phyloP scores from a whole-genome alignment of 2,888 invertebrate species.

The Scaptomyza tumidula region DNA sequence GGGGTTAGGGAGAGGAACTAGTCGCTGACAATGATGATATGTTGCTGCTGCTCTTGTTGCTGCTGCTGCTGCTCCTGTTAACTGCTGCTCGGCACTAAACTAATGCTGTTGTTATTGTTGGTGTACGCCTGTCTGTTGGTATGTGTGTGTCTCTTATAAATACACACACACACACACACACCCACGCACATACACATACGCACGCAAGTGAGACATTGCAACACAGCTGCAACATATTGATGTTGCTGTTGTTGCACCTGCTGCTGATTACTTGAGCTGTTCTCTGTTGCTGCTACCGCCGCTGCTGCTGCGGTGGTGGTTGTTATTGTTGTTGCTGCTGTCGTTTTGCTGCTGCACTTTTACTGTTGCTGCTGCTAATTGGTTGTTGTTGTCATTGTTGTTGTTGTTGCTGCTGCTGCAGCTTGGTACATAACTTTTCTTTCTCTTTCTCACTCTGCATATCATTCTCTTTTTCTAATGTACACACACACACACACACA shows the following conservation, averaged over 20 bases:
- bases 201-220: slow-evolving; percentile 28
- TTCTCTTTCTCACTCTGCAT: slow-evolving; percentile 14
- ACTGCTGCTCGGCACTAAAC: slow-evolving; percentile 44
- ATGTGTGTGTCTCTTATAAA: slow-evolving; percentile 10
- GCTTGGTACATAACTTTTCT: slow-evolving; percentile 33
- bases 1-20: slow-evolving; percentile 27
- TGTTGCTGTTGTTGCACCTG: slow-evolving; percentile 26
- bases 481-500: slow-evolving; percentile 13
- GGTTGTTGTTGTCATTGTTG: slow-evolving; percentile 37
- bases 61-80: slow-evolving; percentile 21
- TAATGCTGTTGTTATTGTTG: slow-evolving; percentile 21
- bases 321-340: slow-evolving; percentile 7
- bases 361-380: slow-evolving; percentile 60
- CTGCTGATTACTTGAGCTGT: slow-evolving; percentile 27
- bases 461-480: slow-evolving; percentile 19
- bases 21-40: slow-evolving; percentile 78
- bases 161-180: slow-evolving; percentile 16
- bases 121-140: slow-evolving; percentile 24
- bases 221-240: slow-evolving; percentile 39
- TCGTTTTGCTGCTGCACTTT: slow-evolving; percentile 44
- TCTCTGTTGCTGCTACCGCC: slow-evolving; percentile 18
- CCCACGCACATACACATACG: slow-evolving; percentile 29
- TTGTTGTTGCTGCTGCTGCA: slow-evolving; percentile 45
- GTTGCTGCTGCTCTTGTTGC: slow-evolving; percentile 56
- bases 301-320: slow-evolving; percentile 9